These are phyloP conservation scores for Eremobia ochroleuca DNA, from an alignment of 2,888 invertebrate genomes.

Conservation along the genomic window DNA sequence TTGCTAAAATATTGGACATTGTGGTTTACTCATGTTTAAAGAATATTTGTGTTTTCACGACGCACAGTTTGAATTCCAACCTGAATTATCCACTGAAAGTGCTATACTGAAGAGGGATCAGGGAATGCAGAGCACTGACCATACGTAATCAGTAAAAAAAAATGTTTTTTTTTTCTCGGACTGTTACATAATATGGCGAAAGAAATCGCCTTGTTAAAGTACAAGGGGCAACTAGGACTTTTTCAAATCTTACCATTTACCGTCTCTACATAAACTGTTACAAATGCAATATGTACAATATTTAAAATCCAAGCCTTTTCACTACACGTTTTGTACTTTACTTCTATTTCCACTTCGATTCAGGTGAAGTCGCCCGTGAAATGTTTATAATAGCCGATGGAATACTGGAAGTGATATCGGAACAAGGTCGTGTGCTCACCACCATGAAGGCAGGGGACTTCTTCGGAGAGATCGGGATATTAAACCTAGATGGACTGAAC, in stretches of 20 bases:
- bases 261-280: too few species aligned
- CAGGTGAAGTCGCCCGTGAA: constrained; percentile 97
- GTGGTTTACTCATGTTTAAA: too few species aligned
- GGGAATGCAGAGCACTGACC: neutral
- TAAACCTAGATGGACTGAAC: constrained; percentile 98
- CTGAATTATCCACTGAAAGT: too few species aligned
- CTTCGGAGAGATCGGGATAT: constrained; percentile 99
- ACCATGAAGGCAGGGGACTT: constrained; percentile 99
- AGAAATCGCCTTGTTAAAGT: neutral
- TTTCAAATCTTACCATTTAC: neutral
- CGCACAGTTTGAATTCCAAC: too few species aligned
- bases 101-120: too few species aligned
- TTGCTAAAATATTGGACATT: too few species aligned
- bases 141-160: neutral
- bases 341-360: constrained; percentile 21
- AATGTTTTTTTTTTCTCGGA: neutral
- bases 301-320: too few species aligned
- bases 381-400: constrained; percentile 99
- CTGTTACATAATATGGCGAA: too few species aligned
- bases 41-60: too few species aligned
- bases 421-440: constrained; percentile 97
- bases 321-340: neutral
- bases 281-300: too few species aligned
- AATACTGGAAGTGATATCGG: constrained; percentile 98
- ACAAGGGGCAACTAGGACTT: neutral